These are phyloP conservation scores for Brevimyrus niger DNA, from an alignment of 2,113 vertebrate genomes.

Conservation along the genomic window DNA sequence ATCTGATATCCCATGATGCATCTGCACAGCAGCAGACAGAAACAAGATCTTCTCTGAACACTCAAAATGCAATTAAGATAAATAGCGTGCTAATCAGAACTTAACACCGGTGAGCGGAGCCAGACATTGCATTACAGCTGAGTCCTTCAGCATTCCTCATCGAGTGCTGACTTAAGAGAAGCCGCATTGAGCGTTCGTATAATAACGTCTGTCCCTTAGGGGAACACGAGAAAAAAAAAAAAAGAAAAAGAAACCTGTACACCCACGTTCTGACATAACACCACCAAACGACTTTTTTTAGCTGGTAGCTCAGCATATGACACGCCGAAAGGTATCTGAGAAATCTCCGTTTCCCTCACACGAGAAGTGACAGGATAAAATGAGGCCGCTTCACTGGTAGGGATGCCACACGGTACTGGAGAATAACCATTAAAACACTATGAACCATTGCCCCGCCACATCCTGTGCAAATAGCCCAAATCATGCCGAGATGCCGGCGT, in stretches of 20 bases:
- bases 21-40: not conserved
- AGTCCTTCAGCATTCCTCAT: not conserved
- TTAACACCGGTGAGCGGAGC: not conserved
- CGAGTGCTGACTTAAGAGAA: conserved; percentile 6
- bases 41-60: not conserved
- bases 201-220: not conserved
- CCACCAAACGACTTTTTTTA: not conserved
- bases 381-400: not conserved
- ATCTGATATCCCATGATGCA: conserved; percentile 9
- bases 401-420: not conserved
- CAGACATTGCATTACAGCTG: not conserved
- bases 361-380: not conserved
- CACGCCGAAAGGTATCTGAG: not conserved
- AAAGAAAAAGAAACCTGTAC: not conserved
- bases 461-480: not conserved
- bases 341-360: not conserved
- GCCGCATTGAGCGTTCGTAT: not conserved
- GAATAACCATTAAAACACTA: not conserved
- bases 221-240: not conserved
- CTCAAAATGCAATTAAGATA: conserved; percentile 4
- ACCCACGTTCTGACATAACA: conserved; percentile 8
- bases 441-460: not conserved
- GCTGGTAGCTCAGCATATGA: not conserved
- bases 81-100: not conserved
- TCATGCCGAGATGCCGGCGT: not conserved